Conservation (phyloP, 2,888 invertebrate genomes). For the Azorinus chamasolen region DNA sequence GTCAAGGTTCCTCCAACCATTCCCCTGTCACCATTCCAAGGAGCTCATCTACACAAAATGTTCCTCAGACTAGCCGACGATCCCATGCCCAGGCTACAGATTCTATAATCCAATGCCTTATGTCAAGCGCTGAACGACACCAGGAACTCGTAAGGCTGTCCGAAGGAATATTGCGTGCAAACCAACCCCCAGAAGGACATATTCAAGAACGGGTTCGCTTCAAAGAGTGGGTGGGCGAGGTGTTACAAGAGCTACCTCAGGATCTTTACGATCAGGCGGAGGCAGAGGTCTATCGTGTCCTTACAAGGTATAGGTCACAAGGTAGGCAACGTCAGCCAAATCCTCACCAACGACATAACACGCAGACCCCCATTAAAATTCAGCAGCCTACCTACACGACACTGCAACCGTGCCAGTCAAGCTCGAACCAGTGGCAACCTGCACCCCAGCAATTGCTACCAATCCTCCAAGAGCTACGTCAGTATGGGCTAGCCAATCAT, state of each 20-base stretch:
- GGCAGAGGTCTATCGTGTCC: conserved; percentile 3
- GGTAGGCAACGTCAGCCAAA: not conserved
- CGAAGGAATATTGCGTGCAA: not conserved
- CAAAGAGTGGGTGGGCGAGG: conserved; percentile 8
- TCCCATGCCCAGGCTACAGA: conserved; percentile 5
- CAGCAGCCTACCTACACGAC: too few relatives aligned
- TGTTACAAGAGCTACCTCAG: conserved; percentile 8
- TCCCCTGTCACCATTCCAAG: not conserved
- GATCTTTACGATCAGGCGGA: conserved; percentile 5
- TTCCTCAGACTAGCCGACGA: conserved; percentile 1
- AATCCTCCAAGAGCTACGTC: too few relatives aligned
- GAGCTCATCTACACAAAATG: not conserved
- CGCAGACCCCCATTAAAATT: too few relatives aligned
- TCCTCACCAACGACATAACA: too few relatives aligned
- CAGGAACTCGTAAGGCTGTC: conserved; percentile 11
- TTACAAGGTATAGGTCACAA: conserved; percentile 1
- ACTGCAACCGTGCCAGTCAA: too few relatives aligned
- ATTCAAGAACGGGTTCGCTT: not conserved
- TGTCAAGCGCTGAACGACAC: conserved; percentile 2
- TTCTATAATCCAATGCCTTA: conserved; percentile 9
- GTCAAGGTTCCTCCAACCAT: not conserved
- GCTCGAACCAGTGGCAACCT: too few relatives aligned
- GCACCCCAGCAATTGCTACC: too few relatives aligned
- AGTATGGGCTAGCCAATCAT: too few relatives aligned
- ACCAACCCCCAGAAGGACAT: conserved; percentile 6